Base-by-base conservation (phyloP, 2,888 invertebrate genomes). In the Agrochola circellaris region DNA sequence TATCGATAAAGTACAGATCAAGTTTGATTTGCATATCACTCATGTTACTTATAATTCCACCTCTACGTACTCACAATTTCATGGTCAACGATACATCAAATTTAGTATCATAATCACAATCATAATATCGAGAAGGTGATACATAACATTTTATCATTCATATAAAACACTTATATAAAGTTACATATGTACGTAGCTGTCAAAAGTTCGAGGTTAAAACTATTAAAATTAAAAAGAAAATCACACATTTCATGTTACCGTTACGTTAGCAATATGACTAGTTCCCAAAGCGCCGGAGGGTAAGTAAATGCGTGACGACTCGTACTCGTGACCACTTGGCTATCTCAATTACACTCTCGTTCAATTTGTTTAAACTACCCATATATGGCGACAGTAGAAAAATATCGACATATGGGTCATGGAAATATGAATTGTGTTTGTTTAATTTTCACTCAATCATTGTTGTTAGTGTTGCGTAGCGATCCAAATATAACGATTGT, bases 301-400 rank as follows among this genome's bases (percentile, higher is more conserved):
- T 85, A 80, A 89, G 87, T 48, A 65, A 72, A 80, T 73, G 77
- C 86, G 88, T 88, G 88, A 84, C 90, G 90, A 77, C 88, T 85
- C 87, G 82, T 88, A 89, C 88, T 93, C 94, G 94, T 94, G 94
- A 93, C 92, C 92, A 91, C 91, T 93, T 89, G 79, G 85, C 85
- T 82, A 81, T 89, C 89, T 86, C 90, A 87, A 92, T 90, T 92
- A 90, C 89, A 91, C 90, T 91, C 89, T 89, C 77, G 86, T 89
- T 88, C 78, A 86, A 89, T 91, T 91, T 91, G 89, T 91, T 91
- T 87, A 51, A 75, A 85, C 87, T 85, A 81, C 38, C 83, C 71
- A 77, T 87, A 83, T 79, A 80, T 76, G 87, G 86, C 87, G 90
- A 90, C 89, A 86, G 86, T 89, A 83, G 81, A 88, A 89, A 88